Percentiles rank a stretch among this genome's conserved stretches.
Conservation (phyloP, 2,797 vertebrate genomes). For the Pangasius macronema region DNA sequence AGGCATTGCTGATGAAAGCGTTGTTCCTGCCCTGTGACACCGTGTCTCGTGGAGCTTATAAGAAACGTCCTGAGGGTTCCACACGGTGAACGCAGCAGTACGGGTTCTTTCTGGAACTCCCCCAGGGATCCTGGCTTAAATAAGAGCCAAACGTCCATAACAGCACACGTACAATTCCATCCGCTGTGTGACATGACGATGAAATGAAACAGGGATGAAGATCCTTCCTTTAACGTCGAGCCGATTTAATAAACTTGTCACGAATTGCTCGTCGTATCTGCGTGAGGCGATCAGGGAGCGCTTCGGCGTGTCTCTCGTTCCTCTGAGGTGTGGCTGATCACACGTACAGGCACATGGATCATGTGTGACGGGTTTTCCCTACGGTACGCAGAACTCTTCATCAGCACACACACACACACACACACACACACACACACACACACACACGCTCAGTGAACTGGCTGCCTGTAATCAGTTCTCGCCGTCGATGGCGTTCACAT, state of each 20-base stretch:
- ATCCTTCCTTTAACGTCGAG: neutral
- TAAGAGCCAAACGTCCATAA: neutral
- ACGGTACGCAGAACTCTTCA: conserved; percentile 7
- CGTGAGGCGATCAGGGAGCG: neutral
- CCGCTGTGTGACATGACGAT: neutral
- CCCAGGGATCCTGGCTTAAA: neutral
- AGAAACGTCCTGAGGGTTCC: neutral
- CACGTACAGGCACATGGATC: neutral
- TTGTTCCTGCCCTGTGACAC: neutral
- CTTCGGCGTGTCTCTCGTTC: neutral
- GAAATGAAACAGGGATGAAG: neutral
- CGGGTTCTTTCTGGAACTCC: neutral
- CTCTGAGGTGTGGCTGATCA: conserved; percentile 36
- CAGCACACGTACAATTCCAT: neutral
- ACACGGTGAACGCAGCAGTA: neutral
- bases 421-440: neutral
- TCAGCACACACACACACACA: conserved; percentile 17
- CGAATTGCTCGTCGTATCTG: neutral
- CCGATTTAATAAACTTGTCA: conserved; percentile 4
- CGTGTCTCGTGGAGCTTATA: neutral
- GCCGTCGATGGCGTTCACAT: neutral
- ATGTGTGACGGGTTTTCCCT: conserved; percentile 16
- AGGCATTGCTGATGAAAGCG: neutral
- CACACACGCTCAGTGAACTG: neutral
- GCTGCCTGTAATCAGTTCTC: conserved; percentile 1